phyloP scores from a whole-genome alignment of 2,888 invertebrate species.

The Brenthis ino region DNA sequence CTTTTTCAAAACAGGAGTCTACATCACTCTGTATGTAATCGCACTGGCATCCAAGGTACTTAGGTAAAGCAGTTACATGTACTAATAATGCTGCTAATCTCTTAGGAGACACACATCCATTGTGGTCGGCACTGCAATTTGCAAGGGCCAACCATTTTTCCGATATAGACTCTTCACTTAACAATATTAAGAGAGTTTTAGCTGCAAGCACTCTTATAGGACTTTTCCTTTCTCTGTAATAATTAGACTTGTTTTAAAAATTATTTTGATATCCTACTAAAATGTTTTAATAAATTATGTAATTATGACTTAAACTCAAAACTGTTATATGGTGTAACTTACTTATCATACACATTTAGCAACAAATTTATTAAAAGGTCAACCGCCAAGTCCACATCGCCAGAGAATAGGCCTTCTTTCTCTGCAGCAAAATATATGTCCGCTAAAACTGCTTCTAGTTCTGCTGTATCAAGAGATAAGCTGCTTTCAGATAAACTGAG shows the following conservation, averaged over 20 bases:
- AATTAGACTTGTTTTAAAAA: slow-evolving; percentile 15
- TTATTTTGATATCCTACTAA: neutral
- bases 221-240: slow-evolving; percentile 81
- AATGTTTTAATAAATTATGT: neutral
- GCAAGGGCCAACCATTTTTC: slow-evolving; percentile 87
- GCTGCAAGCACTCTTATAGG: slow-evolving; percentile 85
- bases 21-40: slow-evolving; percentile 85
- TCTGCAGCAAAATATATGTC: slow-evolving; percentile 89
- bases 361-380: slow-evolving; percentile 86
- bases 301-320: neutral
- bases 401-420: slow-evolving; percentile 84
- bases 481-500: slow-evolving; percentile 86
- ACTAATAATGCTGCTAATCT: slow-evolving; percentile 84
- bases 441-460: slow-evolving; percentile 87
- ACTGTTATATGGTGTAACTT: slow-evolving; percentile 43
- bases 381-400: slow-evolving; percentile 84
- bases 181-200: slow-evolving; percentile 85
- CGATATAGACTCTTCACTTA: slow-evolving; percentile 84
- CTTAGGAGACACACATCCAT: slow-evolving; percentile 86
- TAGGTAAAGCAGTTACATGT: slow-evolving; percentile 83
- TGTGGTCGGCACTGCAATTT: slow-evolving; percentile 87
- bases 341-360: slow-evolving; percentile 87
- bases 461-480: slow-evolving; percentile 84
- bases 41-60: slow-evolving; percentile 84
- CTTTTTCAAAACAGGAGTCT: slow-evolving; percentile 88